Evolutionary conservation across 2,797 vertebrate species (phyloP).

Genomic region (Cercopithecus petaurista): DNA sequence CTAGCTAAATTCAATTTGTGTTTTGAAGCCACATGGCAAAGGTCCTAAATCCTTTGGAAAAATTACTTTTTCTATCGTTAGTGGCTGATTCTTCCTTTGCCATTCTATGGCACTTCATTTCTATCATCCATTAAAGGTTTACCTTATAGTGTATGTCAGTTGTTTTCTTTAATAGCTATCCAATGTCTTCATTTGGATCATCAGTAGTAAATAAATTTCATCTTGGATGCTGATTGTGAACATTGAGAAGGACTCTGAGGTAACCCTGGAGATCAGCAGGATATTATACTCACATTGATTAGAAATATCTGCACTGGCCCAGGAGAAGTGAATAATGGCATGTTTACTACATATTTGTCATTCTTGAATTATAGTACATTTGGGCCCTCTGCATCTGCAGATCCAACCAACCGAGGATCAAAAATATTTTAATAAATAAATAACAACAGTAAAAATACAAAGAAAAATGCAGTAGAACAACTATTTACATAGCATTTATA

Average conservation of each 20-base stretch:
- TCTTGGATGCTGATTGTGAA: background rate
- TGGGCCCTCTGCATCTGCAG: background rate
- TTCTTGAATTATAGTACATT: background rate
- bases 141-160: background rate
- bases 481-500: background rate
- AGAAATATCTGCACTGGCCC: background rate
- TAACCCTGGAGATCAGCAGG: background rate
- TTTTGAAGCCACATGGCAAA: background rate
- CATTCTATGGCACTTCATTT: background rate
- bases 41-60: background rate
- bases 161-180: background rate
- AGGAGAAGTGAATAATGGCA: background rate
- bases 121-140: background rate
- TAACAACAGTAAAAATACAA: background rate
- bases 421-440: background rate
- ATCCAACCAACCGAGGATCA: background rate
- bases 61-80: background rate
- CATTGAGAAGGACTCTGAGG: conserved; percentile 6
- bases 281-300: background rate
- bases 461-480: background rate
- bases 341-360: background rate
- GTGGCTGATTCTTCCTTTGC: background rate
- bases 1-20: background rate
- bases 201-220: background rate
- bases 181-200: background rate